These are phyloP conservation scores for Porites lobata DNA, from an alignment of 92 coral and sea anemone genomes.

Conservation along the genomic window DNA sequence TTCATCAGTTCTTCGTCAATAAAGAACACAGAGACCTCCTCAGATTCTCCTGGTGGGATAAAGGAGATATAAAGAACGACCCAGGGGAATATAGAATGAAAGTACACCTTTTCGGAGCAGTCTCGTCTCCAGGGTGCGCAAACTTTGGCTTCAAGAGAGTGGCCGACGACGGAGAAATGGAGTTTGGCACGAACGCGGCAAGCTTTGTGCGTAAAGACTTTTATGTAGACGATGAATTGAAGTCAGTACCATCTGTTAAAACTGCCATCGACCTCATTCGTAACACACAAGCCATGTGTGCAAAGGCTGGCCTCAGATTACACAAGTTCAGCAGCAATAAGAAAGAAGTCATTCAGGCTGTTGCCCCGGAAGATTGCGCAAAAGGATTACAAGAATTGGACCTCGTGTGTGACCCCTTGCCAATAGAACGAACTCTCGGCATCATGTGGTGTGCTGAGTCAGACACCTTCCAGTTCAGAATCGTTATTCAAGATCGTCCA, in stretches of 20 bases:
- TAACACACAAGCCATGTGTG: constrained; percentile 65
- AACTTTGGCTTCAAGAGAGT: constrained; percentile 69
- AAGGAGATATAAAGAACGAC: constrained; percentile 46
- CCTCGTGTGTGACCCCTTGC: constrained; percentile 51
- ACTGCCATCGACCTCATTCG: constrained; percentile 50
- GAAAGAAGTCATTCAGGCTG: constrained; percentile 46
- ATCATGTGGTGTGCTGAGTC: constrained; percentile 61
- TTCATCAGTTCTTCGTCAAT: constrained; percentile 56
- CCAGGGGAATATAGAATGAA: constrained; percentile 76
- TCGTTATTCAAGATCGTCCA: constrained; percentile 67
- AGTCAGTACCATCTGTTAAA: constrained; percentile 36
- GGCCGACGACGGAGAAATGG: constrained; percentile 65
- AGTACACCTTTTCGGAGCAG: constrained; percentile 79
- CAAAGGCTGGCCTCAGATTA: constrained; percentile 68
- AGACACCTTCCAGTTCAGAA: constrained; percentile 65
- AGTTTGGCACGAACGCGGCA: constrained; percentile 55
- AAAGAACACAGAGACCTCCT: constrained; percentile 64
- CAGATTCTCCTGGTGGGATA: constrained; percentile 67
- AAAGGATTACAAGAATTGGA: constrained; percentile 55
- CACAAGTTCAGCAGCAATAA: constrained; percentile 62
- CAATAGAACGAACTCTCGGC: constrained; percentile 62
- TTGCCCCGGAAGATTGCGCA: constrained; percentile 62
- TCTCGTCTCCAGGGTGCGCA: constrained; percentile 75
- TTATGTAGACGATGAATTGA: constrained; percentile 71
- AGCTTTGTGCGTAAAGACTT: constrained; percentile 44